phyloP scores from a whole-genome alignment of 2,113 vertebrate genomes.

The Bubalus kerabau region DNA sequence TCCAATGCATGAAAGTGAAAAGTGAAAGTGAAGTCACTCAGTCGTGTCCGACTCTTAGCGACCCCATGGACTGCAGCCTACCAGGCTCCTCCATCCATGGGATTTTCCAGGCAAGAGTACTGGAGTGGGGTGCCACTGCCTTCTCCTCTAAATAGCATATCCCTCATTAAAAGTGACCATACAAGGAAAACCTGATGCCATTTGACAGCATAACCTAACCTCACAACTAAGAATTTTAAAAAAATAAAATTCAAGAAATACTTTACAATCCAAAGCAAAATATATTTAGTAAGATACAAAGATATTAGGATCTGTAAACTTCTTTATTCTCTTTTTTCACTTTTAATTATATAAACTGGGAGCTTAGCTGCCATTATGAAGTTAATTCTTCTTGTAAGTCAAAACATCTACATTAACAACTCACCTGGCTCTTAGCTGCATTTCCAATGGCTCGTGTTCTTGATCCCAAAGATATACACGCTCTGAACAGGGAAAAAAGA shows the following conservation, averaged over 20 bases:
- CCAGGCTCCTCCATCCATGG: too few relatives aligned
- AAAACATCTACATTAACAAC: constrained; percentile 35
- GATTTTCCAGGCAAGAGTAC: too few relatives aligned
- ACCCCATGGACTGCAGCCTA: too few relatives aligned
- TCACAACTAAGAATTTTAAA: not conserved
- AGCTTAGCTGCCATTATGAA: not conserved
- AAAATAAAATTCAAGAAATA: constrained; percentile 11
- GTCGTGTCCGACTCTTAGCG: too few relatives aligned
- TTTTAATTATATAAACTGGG: not conserved
- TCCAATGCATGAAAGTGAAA: too few relatives aligned
- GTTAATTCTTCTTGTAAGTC: not conserved
- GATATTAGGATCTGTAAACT: not conserved
- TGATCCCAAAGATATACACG: constrained; percentile 93
- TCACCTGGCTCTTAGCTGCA: constrained; percentile 97
- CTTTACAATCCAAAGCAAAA: constrained; percentile 6
- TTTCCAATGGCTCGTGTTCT: constrained; percentile 95
- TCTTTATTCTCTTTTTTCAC: not conserved
- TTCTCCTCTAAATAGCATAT: not conserved
- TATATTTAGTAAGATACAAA: not conserved
- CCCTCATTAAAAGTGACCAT: not conserved
- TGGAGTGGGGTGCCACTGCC: too few relatives aligned
- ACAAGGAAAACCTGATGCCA: not conserved
- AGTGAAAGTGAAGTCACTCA: too few relatives aligned
- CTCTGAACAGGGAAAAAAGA: constrained; percentile 77
- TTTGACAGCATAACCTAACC: not conserved